Base-by-base conservation (phyloP, 1,140 invertebrate species). In the Drosophila simulans region DNA sequence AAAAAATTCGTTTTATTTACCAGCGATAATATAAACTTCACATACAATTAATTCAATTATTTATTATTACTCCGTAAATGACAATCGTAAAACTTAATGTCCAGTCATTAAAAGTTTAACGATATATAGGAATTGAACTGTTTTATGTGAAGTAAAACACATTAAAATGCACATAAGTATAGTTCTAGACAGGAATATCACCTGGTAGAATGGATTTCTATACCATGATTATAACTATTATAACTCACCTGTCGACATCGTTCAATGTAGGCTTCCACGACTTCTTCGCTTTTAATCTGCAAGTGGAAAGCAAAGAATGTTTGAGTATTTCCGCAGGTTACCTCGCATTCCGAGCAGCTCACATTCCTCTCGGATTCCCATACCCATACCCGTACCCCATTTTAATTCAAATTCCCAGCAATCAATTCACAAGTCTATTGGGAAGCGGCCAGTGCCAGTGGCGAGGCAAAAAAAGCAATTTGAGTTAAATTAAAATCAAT, bases 231-330 rank as follows among this genome's bases (percentile, higher is more conserved):
- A 2, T 45, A 11, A 3, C 15, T 1, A 20, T 17, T 11, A 11
- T 12, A 17, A 27, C 53, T 80, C 64, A 83, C 80, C 82, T 85
- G 82, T 43, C 82, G 82, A 66, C 95, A 96, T 57, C 96, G 93
- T 13, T 92, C 91, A 17, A 96, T 94, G 63, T 94, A 96, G 0
- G 95, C 94, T 64, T 91, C 82, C 0, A 96, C 94, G 2, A 96
- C 94, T 77, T 94, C 93, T 80, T 94, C 94, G 83, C 94, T 93
- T 70, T 92, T 93, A 15, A 94, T 80, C 94, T 95, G 79, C 13
- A 91, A 65, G 15, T 20, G 17, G 5, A 57, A 52, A 52, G 12
- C 25, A 43, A 68, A 46, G 52, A 59, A 59, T 25, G 35, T 63
- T 57, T 63, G 20, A 70, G 57, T 35, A 55, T 56, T 73, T 83